These are phyloP conservation scores for Mesocricetus auratus DNA, from an alignment of 2,113 vertebrate species.

Conservation along the genomic window DNA sequence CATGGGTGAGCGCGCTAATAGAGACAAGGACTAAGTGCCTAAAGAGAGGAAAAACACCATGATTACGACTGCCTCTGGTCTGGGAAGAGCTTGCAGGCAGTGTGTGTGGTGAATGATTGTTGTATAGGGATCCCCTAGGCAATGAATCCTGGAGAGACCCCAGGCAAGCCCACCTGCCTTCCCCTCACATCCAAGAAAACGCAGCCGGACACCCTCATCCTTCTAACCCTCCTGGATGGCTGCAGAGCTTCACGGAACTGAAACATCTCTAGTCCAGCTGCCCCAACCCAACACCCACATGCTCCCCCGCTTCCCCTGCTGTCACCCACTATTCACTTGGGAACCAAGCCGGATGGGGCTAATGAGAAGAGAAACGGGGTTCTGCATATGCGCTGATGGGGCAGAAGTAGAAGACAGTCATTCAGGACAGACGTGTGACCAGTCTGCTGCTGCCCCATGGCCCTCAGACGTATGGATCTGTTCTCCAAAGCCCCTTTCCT, in stretches of 20 bases:
- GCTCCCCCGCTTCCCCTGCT: neutral
- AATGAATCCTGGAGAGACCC: neutral
- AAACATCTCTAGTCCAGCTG: neutral
- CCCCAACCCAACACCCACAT: neutral
- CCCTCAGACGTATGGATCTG: neutral
- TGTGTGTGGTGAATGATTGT: neutral
- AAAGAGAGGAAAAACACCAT: neutral
- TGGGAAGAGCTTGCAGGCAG: neutral
- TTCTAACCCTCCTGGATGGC: neutral
- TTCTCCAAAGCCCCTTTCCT: neutral
- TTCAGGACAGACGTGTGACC: neutral
- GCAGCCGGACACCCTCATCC: neutral
- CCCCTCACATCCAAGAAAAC: neutral
- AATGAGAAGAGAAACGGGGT: neutral
- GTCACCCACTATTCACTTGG: neutral
- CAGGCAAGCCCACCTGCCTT: neutral
- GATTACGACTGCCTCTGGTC: neutral
- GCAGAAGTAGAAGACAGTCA: neutral
- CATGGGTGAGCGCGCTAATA: accelerated
- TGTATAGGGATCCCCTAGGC: neutral
- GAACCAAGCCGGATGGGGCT: neutral
- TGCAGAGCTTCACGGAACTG: accelerated
- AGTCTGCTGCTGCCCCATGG: neutral
- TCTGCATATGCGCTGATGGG: neutral
- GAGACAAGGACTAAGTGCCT: accelerated